These are phyloP conservation scores for Onthophagus taurus DNA, from an alignment of 1,140 invertebrate species.

Conservation along the genomic window DNA sequence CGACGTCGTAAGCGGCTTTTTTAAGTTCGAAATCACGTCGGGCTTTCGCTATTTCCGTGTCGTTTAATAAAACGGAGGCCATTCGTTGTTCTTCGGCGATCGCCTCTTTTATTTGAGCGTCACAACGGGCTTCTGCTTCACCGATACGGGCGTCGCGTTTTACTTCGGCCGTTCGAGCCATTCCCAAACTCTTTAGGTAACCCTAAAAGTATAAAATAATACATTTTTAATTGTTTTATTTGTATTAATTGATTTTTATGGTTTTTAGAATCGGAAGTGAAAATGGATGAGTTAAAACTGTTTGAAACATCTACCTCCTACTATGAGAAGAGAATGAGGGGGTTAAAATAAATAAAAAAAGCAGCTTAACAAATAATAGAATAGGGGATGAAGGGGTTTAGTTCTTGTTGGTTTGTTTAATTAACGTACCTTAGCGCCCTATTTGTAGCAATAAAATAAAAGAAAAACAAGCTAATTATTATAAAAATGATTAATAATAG, in stretches of 20 bases:
- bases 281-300: too few relatives aligned
- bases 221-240: too few relatives aligned
- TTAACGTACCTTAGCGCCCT: constrained; percentile 45
- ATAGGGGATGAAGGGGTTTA: too few relatives aligned
- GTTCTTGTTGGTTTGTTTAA: not conserved
- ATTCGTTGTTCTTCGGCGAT: constrained; percentile 94
- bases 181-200: constrained; percentile 88
- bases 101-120: constrained; percentile 85
- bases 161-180: constrained; percentile 93
- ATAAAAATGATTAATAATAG: too few relatives aligned
- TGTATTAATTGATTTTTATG: too few relatives aligned
- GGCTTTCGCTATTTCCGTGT: constrained; percentile 94
- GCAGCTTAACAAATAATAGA: too few relatives aligned
- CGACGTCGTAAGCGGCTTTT: constrained; percentile 93
- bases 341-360: too few relatives aligned
- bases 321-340: too few relatives aligned
- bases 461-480: too few relatives aligned
- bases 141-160: constrained; percentile 93
- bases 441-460: constrained; percentile 33
- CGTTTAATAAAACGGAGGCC: constrained; percentile 82
- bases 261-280: too few relatives aligned
- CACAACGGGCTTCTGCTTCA: constrained; percentile 85
- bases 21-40: constrained; percentile 94
- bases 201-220: constrained; percentile 49
- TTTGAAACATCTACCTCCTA: too few relatives aligned